A percentile compares a stretch with the other conserved stretches of the same genome.
These are phyloP conservation scores for Colostygia pectinataria DNA, from an alignment of 2,888 invertebrate genomes.

Conservation along the genomic window DNA sequence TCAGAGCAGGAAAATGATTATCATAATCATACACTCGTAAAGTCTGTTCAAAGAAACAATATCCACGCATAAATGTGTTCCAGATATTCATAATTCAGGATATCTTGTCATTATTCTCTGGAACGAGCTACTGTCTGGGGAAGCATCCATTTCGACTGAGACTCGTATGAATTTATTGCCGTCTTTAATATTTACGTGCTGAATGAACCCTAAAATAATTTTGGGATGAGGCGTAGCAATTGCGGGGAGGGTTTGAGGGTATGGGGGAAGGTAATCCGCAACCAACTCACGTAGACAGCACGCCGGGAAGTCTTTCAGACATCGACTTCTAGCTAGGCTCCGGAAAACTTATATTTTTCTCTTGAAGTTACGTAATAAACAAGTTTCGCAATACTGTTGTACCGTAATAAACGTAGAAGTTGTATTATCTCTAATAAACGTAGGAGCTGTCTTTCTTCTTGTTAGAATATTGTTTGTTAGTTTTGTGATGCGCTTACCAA, in stretches of 20 bases:
- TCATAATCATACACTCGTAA: constrained; percentile 16
- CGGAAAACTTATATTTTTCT: constrained; percentile 33
- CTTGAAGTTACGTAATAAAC: constrained; percentile 32
- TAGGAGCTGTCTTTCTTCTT: not conserved
- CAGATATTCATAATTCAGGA: constrained; percentile 23
- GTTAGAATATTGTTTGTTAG: too few relatives aligned
- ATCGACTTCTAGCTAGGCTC: constrained; percentile 37
- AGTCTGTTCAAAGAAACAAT: constrained; percentile 18
- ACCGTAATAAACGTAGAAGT: constrained; percentile 5
- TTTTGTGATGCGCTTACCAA: too few relatives aligned
- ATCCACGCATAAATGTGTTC: constrained; percentile 8
- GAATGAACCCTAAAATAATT: constrained; percentile 38
- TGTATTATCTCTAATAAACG: too few relatives aligned
- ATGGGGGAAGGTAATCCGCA: constrained; percentile 34
- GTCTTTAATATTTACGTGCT: constrained; percentile 28
- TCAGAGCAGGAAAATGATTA: constrained; percentile 5
- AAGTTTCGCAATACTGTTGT: constrained; percentile 20
- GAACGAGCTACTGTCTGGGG: constrained; percentile 15
- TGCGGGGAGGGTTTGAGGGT: constrained; percentile 13
- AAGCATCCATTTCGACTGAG: constrained; percentile 27
- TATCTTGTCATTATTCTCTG: constrained; percentile 15
- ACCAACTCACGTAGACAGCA: constrained; percentile 46
- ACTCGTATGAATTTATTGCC: constrained; percentile 31
- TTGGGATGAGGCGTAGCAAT: constrained; percentile 32
- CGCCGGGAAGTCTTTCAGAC: constrained; percentile 36